Base-by-base conservation (phyloP, 2,888 invertebrate genomes). In the Agrenia bidenticulata region DNA sequence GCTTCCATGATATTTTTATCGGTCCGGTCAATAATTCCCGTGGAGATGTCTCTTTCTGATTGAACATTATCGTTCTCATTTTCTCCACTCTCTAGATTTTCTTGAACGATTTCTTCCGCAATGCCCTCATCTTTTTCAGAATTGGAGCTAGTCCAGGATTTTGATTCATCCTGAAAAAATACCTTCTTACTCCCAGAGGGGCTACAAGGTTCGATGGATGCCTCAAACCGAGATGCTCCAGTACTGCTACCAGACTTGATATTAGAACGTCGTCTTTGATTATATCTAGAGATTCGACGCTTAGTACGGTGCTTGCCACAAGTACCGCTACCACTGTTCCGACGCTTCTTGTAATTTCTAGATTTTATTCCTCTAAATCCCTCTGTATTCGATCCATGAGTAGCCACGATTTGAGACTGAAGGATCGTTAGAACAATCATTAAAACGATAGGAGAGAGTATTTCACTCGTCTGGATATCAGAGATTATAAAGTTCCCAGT, bases 371-470 rank as follows among this genome's bases (percentile, higher is more conserved):
- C 45, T 7, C 39, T 54, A 26, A 23, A 11, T 23, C 55, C 64
- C 19, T 53, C 60, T 15, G 63, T 63, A 17, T 61, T 60, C 55
- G 79, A 80, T n/a, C 82, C 82, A 77, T 85, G 84, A 5, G 87
- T 87, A 1, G 88, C 86, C 9, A 88, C 89, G 76, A 92, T 90
- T 81, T 90, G 90, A 0, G 90, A 90, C 79, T 91, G 90, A 68
- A 91, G 87, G 61, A 89, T 81, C 74, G 89, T 89, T 67, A 92
- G 81, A 57, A 88, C 82, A 77, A 90, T 81, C 84, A 90, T 88
- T 82, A 91, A 84, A 56, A 86, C 81, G 72, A 85, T 82, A 2
- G 92, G 92, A 75, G 88, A 85, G 27, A 88, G 77, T 60, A 92
- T 83, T 80, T 91, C 90, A 64, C 73, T 74, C 26, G 73, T 72